phyloP scores from a whole-genome alignment of 2,888 invertebrate genomes.

The Serrognathus titanus region DNA sequence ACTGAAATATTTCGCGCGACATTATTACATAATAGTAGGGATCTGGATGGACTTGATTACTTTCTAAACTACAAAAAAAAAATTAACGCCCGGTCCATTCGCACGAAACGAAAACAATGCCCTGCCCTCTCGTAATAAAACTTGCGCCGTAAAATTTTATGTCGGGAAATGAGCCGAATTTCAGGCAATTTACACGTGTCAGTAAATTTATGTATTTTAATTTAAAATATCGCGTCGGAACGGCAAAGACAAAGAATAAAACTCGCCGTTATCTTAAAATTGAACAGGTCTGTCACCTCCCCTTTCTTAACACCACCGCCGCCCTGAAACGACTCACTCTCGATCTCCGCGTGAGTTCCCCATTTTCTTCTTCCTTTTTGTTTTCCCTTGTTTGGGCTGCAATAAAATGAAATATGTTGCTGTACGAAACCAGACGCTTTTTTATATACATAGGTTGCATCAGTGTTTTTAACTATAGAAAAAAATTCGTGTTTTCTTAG shows the following conservation, averaged over 20 bases:
- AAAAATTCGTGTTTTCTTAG: constrained; percentile 7
- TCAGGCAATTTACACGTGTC: constrained; percentile 29
- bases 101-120: neutral
- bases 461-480: too few species aligned
- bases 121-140: constrained; percentile 15
- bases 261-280: constrained; percentile 8
- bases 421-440: too few species aligned
- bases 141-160: constrained; percentile 26
- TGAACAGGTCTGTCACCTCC: constrained; percentile 3
- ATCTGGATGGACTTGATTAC: too few species aligned
- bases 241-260: constrained; percentile 12
- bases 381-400: neutral
- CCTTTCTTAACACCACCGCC: neutral
- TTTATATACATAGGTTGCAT: too few species aligned
- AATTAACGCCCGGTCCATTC: neutral
- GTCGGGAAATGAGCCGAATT: constrained; percentile 18
- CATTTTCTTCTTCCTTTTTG: neutral
- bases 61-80: too few species aligned
- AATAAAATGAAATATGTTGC: too few species aligned
- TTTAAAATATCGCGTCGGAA: constrained; percentile 23
- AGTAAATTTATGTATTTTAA: constrained; percentile 30
- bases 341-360: too few species aligned
- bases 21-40: neutral
- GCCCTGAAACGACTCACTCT: neutral
- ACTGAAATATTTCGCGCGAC: constrained; percentile 4